These are phyloP conservation scores for Pegoplata infirma DNA, from an alignment of 2,888 invertebrate species.

Conservation along the genomic window DNA sequence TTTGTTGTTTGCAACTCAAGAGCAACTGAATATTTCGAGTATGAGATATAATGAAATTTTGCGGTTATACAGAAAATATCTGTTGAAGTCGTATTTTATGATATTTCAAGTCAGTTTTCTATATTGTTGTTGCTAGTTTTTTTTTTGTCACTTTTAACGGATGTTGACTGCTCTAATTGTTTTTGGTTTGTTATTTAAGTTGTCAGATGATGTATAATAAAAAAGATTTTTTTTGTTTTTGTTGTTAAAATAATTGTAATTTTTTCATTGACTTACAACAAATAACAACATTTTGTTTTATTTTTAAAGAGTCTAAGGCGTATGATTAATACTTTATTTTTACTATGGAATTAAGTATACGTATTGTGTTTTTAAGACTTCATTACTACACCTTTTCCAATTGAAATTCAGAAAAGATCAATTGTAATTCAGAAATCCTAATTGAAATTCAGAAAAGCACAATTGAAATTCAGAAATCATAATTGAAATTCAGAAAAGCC, in stretches of 20 bases:
- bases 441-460: too few relatives aligned
- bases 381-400: too few relatives aligned
- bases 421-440: too few relatives aligned
- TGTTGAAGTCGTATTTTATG: slow-evolving; percentile 27
- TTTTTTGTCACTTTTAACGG: slow-evolving; percentile 7
- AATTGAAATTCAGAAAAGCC: too few relatives aligned
- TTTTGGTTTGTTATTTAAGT: not conserved
- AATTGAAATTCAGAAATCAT: too few relatives aligned
- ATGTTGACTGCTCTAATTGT: not conserved
- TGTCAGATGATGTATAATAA: slow-evolving; percentile 8
- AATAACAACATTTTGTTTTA: too few relatives aligned
- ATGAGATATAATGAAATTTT: slow-evolving; percentile 41
- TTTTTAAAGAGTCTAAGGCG: too few relatives aligned
- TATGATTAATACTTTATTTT: too few relatives aligned
- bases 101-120: slow-evolving; percentile 26
- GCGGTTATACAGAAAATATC: slow-evolving; percentile 36
- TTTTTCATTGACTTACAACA: not conserved
- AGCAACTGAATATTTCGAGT: slow-evolving; percentile 8
- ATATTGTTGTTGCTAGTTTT: not conserved
- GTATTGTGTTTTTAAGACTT: too few relatives aligned
- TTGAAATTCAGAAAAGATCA: too few relatives aligned
- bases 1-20: not conserved
- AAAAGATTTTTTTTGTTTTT: too few relatives aligned
- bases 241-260: slow-evolving; percentile 3
- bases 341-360: too few relatives aligned